These are phyloP conservation scores for Scalopus aquaticus DNA, from an alignment of 2,113 vertebrate genomes.

Conservation along the genomic window DNA sequence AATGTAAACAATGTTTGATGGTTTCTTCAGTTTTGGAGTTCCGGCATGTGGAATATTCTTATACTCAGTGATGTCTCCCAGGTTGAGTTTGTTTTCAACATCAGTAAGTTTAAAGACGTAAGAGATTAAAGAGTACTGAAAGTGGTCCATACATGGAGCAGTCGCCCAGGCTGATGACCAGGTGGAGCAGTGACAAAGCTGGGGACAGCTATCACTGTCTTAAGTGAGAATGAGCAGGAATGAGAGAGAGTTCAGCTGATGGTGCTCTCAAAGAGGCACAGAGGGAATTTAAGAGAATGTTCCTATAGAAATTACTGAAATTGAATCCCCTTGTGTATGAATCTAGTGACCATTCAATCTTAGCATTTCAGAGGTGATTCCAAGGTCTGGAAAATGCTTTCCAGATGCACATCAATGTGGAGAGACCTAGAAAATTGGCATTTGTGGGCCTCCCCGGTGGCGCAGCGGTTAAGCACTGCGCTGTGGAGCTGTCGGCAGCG, in stretches of 20 bases:
- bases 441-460: too few relatives aligned
- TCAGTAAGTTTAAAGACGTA: background rate
- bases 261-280: background rate
- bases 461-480: too few relatives aligned
- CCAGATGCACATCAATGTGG: background rate
- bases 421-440: background rate
- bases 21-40: background rate
- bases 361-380: background rate
- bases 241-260: background rate
- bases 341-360: background rate
- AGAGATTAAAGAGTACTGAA: too few relatives aligned
- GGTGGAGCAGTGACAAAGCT: background rate
- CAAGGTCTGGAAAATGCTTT: background rate
- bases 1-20: background rate
- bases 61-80: background rate
- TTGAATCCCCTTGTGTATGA: background rate
- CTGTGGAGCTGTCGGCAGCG: too few relatives aligned
- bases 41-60: background rate
- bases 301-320: background rate
- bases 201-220: background rate
- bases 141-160: background rate
- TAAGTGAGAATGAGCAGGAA: background rate
- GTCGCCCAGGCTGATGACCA: background rate
- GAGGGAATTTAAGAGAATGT: background rate
- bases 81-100: background rate